These are phyloP conservation scores for Baccha elongata DNA, from an alignment of 2,888 invertebrate genomes.

Conservation along the genomic window DNA sequence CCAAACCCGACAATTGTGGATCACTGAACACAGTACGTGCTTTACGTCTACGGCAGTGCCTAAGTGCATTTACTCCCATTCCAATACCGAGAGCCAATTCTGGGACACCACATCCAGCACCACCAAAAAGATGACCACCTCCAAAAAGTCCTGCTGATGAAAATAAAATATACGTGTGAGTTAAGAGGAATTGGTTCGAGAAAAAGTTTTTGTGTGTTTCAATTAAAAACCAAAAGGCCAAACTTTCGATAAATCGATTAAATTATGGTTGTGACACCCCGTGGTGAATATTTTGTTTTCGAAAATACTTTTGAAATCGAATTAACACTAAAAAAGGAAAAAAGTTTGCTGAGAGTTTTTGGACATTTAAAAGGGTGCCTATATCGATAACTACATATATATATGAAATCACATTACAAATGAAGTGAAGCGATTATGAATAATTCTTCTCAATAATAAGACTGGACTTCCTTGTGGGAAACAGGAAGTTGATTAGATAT, in stretches of 20 bases:
- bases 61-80: constrained; percentile 86
- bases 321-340: constrained; percentile 54
- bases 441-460: too few relatives aligned
- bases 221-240: constrained; percentile 53
- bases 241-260: constrained; percentile 68
- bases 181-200: neutral
- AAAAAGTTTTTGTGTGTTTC: constrained; percentile 26
- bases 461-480: too few relatives aligned
- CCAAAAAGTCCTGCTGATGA: constrained; percentile 80
- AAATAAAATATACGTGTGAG: neutral
- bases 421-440: too few relatives aligned
- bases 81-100: constrained; percentile 82
- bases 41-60: constrained; percentile 97
- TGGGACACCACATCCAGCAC: constrained; percentile 79
- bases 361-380: neutral
- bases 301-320: constrained; percentile 41
- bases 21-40: constrained; percentile 96
- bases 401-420: too few relatives aligned
- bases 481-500: too few relatives aligned
- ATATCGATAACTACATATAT: too few relatives aligned
- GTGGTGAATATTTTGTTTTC: constrained; percentile 58
- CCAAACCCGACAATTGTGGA: constrained; percentile 92
- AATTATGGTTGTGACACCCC: constrained; percentile 61
- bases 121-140: constrained; percentile 81
- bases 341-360: neutral